phyloP scores from a whole-genome alignment of 2,888 invertebrate genomes.

The Belgica antarctica region DNA sequence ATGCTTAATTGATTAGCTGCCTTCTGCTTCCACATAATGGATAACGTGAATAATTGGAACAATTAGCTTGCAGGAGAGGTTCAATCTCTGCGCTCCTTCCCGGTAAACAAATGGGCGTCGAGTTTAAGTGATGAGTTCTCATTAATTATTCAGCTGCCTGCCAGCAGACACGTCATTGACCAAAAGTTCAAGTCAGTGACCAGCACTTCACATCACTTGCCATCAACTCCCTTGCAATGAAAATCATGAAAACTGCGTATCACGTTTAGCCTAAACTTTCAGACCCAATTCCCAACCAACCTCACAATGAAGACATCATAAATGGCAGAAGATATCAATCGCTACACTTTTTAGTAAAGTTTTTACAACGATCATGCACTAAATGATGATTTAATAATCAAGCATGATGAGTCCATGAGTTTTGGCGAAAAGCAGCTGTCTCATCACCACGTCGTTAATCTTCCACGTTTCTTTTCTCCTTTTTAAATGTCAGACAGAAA shows the following conservation, averaged over 20 bases:
- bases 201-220: too few relatives aligned
- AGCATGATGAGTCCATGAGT: slow-evolving; percentile 25
- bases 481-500: slow-evolving; percentile 18
- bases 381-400: slow-evolving; percentile 43
- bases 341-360: background rate
- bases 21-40: slow-evolving; percentile 42
- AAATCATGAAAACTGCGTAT: background rate
- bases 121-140: too few relatives aligned
- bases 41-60: background rate
- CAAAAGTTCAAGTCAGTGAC: too few relatives aligned
- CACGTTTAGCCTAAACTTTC: background rate
- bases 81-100: background rate
- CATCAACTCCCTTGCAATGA: background rate
- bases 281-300: background rate
- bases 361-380: slow-evolving; percentile 21
- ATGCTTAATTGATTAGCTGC: slow-evolving; percentile 42
- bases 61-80: slow-evolving; percentile 11
- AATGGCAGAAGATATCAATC: background rate
- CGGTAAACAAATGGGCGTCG: too few relatives aligned
- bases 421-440: slow-evolving; percentile 38
- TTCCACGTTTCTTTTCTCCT: slow-evolving; percentile 1
- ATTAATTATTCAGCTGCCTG: too few relatives aligned
- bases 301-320: slow-evolving; percentile 19
- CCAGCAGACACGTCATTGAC: too few relatives aligned
- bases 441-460: slow-evolving; percentile 40